Conservation (phyloP, 2,113 vertebrate genomes). For the Callipepla californica region DNA sequence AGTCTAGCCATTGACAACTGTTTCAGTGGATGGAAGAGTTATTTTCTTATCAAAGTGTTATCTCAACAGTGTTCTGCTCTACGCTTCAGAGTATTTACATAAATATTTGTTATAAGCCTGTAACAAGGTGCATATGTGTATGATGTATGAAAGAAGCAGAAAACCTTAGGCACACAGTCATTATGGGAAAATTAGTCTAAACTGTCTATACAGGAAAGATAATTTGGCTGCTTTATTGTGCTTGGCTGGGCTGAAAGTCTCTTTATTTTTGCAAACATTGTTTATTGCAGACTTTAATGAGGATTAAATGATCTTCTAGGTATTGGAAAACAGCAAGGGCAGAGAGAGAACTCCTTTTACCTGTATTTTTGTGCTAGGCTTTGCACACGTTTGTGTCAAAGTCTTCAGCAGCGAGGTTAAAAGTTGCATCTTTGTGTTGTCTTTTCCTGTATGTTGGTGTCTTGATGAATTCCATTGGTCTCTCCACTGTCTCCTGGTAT, state of each 20-base stretch:
- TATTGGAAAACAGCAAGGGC: neutral
- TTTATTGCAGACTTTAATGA: neutral
- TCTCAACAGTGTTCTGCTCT: neutral
- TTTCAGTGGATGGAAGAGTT: neutral
- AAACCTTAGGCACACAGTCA: neutral
- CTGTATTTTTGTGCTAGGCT: neutral
- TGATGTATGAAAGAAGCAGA: neutral
- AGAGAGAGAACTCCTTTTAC: neutral
- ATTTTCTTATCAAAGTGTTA: neutral
- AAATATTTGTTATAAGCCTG: neutral
- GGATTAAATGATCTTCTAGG: neutral
- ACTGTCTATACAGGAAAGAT: neutral
- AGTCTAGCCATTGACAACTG: neutral
- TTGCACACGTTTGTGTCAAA: neutral
- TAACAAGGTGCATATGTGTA: neutral
- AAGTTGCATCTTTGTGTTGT: neutral
- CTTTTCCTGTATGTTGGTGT: neutral
- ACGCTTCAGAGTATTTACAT: neutral
- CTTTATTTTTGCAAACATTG: neutral
- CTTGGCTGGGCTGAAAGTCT: neutral
- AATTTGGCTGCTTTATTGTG: neutral
- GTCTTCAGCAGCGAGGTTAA: neutral
- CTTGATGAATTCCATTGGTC: neutral
- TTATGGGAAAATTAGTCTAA: neutral
- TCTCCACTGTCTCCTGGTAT: neutral